These are phyloP conservation scores for Dolomedes plantarius DNA, from an alignment of 2,888 invertebrate genomes.

Conservation along the genomic window DNA sequence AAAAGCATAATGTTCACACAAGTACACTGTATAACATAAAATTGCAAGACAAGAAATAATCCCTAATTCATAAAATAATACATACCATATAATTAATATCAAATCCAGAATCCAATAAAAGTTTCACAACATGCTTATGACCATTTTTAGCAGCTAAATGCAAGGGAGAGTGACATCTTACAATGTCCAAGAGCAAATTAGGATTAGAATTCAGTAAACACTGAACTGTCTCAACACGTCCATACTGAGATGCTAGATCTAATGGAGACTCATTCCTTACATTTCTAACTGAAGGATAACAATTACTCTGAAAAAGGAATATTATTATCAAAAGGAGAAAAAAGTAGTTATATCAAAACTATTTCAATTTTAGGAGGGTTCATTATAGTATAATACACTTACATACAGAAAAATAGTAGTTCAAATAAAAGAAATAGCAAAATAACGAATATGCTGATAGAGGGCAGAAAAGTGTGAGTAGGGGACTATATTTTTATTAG, in stretches of 20 bases:
- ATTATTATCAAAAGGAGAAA: slow-evolving; percentile 6
- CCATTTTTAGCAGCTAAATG: slow-evolving; percentile 96
- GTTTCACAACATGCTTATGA: slow-evolving; percentile 83
- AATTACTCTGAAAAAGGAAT: slow-evolving; percentile 81
- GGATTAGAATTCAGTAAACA: slow-evolving; percentile 86
- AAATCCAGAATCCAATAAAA: slow-evolving; percentile 88
- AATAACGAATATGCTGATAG: no score
- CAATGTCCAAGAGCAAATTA: slow-evolving; percentile 82
- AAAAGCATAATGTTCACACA: no score
- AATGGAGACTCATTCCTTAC: slow-evolving; percentile 92
- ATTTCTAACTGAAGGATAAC: slow-evolving; percentile 92
- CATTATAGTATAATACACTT: no score
- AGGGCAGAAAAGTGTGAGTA: no score
- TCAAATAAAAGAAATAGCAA: no score
- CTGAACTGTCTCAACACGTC: slow-evolving; percentile 86
- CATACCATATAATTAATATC: slow-evolving; percentile 83
- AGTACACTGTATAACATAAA: no score
- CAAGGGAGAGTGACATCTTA: slow-evolving; percentile 86
- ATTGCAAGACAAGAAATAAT: no score
- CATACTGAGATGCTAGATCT: slow-evolving; percentile 91
- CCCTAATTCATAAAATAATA: no score
- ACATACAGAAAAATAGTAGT: no score
- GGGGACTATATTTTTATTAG: no score
- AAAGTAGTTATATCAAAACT: background rate
- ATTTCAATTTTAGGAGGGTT: no score